Percentiles rank a stretch among this genome's conserved stretches.
These are phyloP conservation scores for Neomonachus schauinslandi DNA, from an alignment of 2,113 vertebrate species.

Conservation along the genomic window DNA sequence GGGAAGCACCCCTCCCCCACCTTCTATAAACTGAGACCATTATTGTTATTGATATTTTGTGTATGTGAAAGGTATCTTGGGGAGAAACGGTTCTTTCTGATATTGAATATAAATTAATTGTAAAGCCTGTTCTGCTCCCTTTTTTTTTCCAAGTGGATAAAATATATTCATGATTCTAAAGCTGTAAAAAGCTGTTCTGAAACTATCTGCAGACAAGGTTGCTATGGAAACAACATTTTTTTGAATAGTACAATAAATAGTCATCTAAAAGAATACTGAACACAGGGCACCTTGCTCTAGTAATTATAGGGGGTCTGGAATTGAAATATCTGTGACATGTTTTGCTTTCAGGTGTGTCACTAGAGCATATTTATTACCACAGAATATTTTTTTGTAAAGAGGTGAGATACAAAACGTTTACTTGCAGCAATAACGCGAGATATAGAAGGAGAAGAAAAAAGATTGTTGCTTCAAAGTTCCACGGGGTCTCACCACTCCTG, in stretches of 20 bases:
- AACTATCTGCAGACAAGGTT: slow-evolving; percentile 74
- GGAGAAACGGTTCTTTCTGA: slow-evolving; percentile 17
- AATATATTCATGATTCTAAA: slow-evolving; percentile 67
- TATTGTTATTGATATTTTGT: slow-evolving; percentile 47
- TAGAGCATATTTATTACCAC: slow-evolving; percentile 24
- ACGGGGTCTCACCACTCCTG: too few species aligned
- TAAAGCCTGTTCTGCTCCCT: slow-evolving; percentile 31
- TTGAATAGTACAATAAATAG: slow-evolving; percentile 71
- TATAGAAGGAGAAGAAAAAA: slow-evolving; percentile 1
- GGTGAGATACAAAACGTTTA: slow-evolving; percentile 6
- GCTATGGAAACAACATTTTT: slow-evolving; percentile 74
- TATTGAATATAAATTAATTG: slow-evolving; percentile 64
- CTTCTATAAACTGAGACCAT: not conserved
- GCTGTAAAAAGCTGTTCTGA: slow-evolving; percentile 72
- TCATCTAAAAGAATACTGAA: slow-evolving; percentile 70
- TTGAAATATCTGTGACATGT: slow-evolving; percentile 29
- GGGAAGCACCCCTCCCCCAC: not conserved
- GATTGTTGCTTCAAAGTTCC: not conserved
- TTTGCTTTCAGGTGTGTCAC: slow-evolving; percentile 40
- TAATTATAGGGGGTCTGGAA: slow-evolving; percentile 63
- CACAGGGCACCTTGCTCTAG: slow-evolving; percentile 35
- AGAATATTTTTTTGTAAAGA: slow-evolving; percentile 60
- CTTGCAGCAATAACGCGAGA: not conserved
- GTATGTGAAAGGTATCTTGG: not conserved
- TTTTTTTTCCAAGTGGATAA: slow-evolving; percentile 53